Conservation (phyloP, 2,888 invertebrate genomes). For the Leucozona laternaria region DNA sequence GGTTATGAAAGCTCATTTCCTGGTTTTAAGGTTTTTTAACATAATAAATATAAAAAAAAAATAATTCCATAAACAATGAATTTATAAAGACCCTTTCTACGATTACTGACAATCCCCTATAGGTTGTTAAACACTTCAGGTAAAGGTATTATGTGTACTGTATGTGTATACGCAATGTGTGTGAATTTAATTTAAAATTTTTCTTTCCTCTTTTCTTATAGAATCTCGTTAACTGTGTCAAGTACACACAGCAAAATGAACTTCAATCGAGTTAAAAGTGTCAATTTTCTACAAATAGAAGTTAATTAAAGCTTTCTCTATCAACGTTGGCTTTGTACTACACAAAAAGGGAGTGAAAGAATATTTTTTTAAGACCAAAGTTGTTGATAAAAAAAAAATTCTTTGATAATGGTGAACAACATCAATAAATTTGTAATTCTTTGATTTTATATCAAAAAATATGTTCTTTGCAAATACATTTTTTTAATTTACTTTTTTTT, state of each 20-base stretch:
- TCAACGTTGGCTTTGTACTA: not conserved
- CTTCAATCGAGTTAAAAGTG: conserved; percentile 1
- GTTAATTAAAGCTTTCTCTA: conserved; percentile 15
- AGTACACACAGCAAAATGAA: not conserved
- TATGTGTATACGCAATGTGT: not conserved
- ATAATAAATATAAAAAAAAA: not conserved
- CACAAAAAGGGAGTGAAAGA: not conserved
- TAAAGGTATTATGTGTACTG: not conserved
- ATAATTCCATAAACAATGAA: not conserved
- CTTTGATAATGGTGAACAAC: not conserved
- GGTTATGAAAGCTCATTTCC: conserved; percentile 21
- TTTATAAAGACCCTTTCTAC: not conserved
- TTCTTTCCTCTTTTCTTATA: not conserved
- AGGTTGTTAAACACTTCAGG: conserved; percentile 1
- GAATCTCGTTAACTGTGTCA: conserved; percentile 17
- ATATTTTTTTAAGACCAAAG: not conserved
- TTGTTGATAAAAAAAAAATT: not conserved
- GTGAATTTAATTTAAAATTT: not conserved
- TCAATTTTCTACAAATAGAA: conserved; percentile 10
- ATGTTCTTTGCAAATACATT: too few species aligned
- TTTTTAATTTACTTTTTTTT: too few species aligned
- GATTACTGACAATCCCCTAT: not conserved
- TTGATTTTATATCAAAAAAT: too few species aligned
- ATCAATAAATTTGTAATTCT: not conserved
- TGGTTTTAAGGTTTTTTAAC: not conserved